These are phyloP conservation scores for Proales similis DNA, from an alignment of 1,140 invertebrate species.

Conservation along the genomic window DNA sequence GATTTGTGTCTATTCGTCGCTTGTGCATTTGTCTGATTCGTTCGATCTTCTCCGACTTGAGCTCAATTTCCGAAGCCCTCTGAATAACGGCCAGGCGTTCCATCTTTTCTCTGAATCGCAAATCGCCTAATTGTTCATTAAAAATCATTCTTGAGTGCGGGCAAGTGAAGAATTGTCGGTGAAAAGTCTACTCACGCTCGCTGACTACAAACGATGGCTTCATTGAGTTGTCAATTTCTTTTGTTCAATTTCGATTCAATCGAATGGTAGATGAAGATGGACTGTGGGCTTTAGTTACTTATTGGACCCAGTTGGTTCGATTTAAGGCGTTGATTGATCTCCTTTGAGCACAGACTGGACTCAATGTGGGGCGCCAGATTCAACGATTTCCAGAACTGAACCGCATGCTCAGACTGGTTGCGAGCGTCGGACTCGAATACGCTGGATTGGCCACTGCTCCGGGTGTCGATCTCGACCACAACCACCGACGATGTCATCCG, in stretches of 20 bases:
- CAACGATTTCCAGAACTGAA: slow-evolving; percentile 36
- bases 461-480: slow-evolving; percentile 34
- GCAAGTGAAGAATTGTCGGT: not conserved
- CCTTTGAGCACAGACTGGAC: slow-evolving; percentile 34
- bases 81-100: slow-evolving; percentile 11
- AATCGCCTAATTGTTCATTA: slow-evolving; percentile 8
- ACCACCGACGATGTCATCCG: slow-evolving; percentile 34
- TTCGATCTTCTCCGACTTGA: slow-evolving; percentile 35
- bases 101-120: slow-evolving; percentile 4
- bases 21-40: slow-evolving; percentile 32
- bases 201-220: not conserved
- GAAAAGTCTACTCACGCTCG: not conserved
- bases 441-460: slow-evolving; percentile 11
- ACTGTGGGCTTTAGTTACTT: no score
- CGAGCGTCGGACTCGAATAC: slow-evolving; percentile 21
- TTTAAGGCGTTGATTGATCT: slow-evolving; percentile 23
- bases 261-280: no score
- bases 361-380: slow-evolving; percentile 28
- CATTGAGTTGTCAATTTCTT: slow-evolving; percentile 31
- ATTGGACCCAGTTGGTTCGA: slow-evolving; percentile 11
- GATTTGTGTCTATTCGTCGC: slow-evolving; percentile 26
- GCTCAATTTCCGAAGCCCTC: slow-evolving; percentile 6
- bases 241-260: not conserved
- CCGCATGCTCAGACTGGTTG: slow-evolving; percentile 21
- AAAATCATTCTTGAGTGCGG: no score